A percentile compares a stretch with the other conserved stretches of the same genome.
Conservation (phyloP, 2,888 invertebrate genomes). For the Eugnorisma glareosa region DNA sequence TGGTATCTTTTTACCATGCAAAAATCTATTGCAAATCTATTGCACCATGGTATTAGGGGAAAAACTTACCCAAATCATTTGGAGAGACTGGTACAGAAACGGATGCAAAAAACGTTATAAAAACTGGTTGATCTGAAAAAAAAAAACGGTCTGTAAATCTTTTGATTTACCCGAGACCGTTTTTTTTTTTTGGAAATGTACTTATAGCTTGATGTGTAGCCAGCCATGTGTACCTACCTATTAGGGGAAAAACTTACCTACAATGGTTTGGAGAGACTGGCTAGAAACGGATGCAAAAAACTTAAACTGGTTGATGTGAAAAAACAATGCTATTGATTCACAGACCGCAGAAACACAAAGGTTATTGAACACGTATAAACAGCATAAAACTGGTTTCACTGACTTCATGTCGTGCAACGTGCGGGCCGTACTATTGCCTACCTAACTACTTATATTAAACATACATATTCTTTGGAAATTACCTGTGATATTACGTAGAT, state of each 20-base stretch:
- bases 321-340: slow-evolving; percentile 12
- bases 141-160: too few relatives aligned
- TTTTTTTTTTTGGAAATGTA: too few relatives aligned
- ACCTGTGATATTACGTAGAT: too few relatives aligned
- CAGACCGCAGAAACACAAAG: slow-evolving; percentile 2
- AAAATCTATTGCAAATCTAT: too few relatives aligned
- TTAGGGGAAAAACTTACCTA: neutral
- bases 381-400: neutral
- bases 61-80: neutral
- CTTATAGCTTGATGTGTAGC: too few relatives aligned
- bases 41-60: neutral
- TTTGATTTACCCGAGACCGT: too few relatives aligned
- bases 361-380: neutral
- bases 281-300: neutral
- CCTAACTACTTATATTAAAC: too few relatives aligned
- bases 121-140: slow-evolving; percentile 2
- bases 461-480: too few relatives aligned
- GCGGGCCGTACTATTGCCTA: neutral
- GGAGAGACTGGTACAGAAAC: slow-evolving; percentile 10
- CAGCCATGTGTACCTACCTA: too few relatives aligned
- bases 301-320: slow-evolving; percentile 1
- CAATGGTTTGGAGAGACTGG: slow-evolving; percentile 9
- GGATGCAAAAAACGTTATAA: slow-evolving; percentile 6
- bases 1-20: too few relatives aligned
- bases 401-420: neutral